Conservation (phyloP, 2,113 vertebrate species). For the Pangasianodon hypophthalmus region DNA sequence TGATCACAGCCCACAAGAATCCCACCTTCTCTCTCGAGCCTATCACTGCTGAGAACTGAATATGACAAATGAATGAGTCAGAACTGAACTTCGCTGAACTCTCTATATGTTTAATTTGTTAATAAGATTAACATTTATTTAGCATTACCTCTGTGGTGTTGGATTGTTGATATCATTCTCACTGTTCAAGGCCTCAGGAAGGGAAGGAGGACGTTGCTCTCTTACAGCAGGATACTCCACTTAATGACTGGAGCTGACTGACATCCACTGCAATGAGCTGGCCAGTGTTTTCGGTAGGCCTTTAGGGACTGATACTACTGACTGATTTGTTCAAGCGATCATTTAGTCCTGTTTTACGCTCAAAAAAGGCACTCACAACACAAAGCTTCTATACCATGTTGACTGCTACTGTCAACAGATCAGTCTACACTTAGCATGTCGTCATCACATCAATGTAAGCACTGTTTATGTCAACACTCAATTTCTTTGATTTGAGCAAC, state of each 20-base stretch:
- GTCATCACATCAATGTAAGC: constrained; percentile 41
- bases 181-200: not conserved
- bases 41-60: not conserved
- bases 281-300: constrained; percentile 28
- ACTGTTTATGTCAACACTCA: constrained; percentile 34
- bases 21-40: constrained; percentile 11
- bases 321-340: constrained; percentile 47
- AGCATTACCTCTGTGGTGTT: not conserved
- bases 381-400: constrained; percentile 40
- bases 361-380: constrained; percentile 41
- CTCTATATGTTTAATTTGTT: not conserved
- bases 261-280: constrained; percentile 35
- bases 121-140: constrained; percentile 11
- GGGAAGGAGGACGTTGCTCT: not conserved
- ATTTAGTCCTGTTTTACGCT: constrained; percentile 38
- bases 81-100: constrained; percentile 1
- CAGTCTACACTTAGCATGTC: constrained; percentile 37
- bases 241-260: constrained; percentile 45
- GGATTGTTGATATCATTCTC: not conserved
- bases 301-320: constrained; percentile 44
- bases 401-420: constrained; percentile 50
- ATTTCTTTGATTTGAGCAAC: constrained; percentile 44
- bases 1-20: constrained; percentile 25
- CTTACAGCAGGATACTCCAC: constrained; percentile 34
- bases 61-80: constrained; percentile 11